Evolutionary conservation across 1,140 invertebrate genomes (phyloP), one percentile per base, ranked within the genome.

Genomic region (Brachionus angularis): DNA sequence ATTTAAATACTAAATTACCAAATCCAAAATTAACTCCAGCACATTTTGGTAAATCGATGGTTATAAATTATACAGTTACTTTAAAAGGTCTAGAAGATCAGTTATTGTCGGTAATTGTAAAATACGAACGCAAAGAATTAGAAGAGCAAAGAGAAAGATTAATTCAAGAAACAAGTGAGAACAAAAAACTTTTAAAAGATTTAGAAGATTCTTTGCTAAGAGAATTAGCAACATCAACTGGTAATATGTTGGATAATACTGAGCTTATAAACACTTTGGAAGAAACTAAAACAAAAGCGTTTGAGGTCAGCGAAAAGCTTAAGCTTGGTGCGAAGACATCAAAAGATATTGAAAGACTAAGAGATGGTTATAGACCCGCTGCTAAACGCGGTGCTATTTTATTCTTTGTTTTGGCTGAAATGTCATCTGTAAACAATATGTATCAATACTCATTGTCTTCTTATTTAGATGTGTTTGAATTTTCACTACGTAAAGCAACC

Each of bases 21-120:
- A 93, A 93, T 84, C 91, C 91, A 1, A 85, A 86, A 74, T 89
- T 93, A 72, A 87, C 89, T 78, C 88, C 91, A 1, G 85, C 89
- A 14, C 85, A 90, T 0, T 93, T 91, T 78, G 87, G 91, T 0
- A 91, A 89, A 78, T 87, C 89, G 0, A 85, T 88, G 73, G 88
- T 95, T 14, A 93, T 95, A 58, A 94, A 95, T 80, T 94, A 91
- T 75, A 91, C 88, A 29, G 89, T 93, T 0, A 93, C 91, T 2
- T 81, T 88, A 31, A 86, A 85, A 0, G 90, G 90, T 50, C 79
- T 95, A 42, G 91, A 93, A 83, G 90, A 93, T 78, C 91, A 93
- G 78, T 81, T 95, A 0, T 79, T 95, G 0, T 88, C 89, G 73
- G 89, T 92, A 0, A 90, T 93, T 0, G 90, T 93, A 0, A 85